phyloP scores from a whole-genome alignment of 2,888 invertebrate species.

The Dryobota labecula region DNA sequence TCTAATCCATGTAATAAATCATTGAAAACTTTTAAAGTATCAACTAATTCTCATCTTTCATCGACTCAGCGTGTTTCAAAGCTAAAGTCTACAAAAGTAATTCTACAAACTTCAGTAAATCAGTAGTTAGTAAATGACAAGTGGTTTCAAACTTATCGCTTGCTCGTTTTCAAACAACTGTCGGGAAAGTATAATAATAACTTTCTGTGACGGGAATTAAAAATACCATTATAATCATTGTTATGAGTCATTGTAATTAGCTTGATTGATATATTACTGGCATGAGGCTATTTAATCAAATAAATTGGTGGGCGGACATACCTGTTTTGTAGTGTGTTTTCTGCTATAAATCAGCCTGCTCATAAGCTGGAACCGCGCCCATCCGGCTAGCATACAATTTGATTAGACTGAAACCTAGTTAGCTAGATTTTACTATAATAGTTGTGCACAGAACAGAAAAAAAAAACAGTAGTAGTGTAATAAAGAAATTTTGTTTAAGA shows the following conservation, averaged over 20 bases:
- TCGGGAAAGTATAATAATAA: constrained; percentile 1
- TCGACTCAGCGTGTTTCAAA: constrained; percentile 9
- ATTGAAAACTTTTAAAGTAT: not conserved
- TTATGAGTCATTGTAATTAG: constrained; percentile 50
- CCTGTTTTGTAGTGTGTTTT: constrained; percentile 8
- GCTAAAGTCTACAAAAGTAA: constrained; percentile 10
- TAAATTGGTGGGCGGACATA: constrained; percentile 15
- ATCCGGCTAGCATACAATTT: not conserved
- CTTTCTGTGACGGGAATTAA: constrained; percentile 16
- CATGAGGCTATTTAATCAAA: constrained; percentile 39
- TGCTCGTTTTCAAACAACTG: constrained; percentile 4
- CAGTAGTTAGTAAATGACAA: constrained; percentile 20
- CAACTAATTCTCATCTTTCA: constrained; percentile 6
- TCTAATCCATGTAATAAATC: not conserved
- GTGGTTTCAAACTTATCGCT: constrained; percentile 6
- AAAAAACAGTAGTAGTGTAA: too few relatives aligned
- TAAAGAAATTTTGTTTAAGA: not conserved
- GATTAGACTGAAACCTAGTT: constrained; percentile 13
- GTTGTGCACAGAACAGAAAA: too few relatives aligned
- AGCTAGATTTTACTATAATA: not conserved
- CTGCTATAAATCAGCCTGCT: not conserved
- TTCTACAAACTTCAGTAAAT: constrained; percentile 35
- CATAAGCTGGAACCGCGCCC: constrained; percentile 18
- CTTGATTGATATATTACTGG: constrained; percentile 22
- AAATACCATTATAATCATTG: constrained; percentile 1